Percentiles rank a stretch among this genome's conserved stretches.
Conservation (phyloP, 1,140 invertebrate species). For the Chrysomallon squamiferum region DNA sequence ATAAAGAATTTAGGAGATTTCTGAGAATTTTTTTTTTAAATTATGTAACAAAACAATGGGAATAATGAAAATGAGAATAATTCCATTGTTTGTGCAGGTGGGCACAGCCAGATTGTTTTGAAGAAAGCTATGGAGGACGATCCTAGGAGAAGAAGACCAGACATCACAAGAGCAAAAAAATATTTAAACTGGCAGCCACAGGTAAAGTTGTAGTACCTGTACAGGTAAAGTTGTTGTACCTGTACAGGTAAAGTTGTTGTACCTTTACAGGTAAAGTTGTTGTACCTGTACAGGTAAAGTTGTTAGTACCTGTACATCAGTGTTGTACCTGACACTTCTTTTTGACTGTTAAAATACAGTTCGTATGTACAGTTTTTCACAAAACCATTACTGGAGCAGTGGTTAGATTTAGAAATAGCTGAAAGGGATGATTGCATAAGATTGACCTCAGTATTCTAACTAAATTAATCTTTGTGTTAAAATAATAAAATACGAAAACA, state of each 20-base stretch:
- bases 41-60: too few relatives aligned
- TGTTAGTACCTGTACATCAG: neutral
- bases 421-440: too few relatives aligned
- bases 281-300: neutral
- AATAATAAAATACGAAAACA: too few relatives aligned
- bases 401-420: too few relatives aligned
- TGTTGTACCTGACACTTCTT: neutral
- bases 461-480: too few relatives aligned
- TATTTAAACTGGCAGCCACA: slow-evolving; percentile 94
- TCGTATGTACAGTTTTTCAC: neutral
- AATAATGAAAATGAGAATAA: too few relatives aligned
- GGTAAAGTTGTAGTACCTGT: slow-evolving; percentile 64
- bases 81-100: too few relatives aligned
- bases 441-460: too few relatives aligned
- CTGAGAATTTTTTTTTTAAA: too few relatives aligned
- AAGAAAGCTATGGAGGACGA: slow-evolving; percentile 86
- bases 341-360: neutral
- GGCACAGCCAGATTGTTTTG: slow-evolving; percentile 73
- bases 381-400: neutral
- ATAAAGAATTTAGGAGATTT: too few relatives aligned
- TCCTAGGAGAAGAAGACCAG: slow-evolving; percentile 90
- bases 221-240: neutral
- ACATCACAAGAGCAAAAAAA: slow-evolving; percentile 87
- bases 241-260: neutral
- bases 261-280: neutral